phyloP scores from a whole-genome alignment of 2,797 vertebrate species.

The Allobates femoralis region DNA sequence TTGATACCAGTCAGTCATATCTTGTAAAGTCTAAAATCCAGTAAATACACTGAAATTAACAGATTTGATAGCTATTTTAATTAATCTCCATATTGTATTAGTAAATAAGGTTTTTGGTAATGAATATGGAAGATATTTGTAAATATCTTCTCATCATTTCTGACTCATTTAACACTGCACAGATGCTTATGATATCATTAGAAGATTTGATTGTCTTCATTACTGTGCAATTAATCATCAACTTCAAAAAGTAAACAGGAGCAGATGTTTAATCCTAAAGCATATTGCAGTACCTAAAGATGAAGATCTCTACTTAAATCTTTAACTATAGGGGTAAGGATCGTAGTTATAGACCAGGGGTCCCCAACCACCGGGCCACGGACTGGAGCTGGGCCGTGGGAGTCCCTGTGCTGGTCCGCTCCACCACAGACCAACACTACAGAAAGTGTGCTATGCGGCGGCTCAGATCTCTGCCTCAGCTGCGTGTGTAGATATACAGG shows the following conservation, averaged over 20 bases:
- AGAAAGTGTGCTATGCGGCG: no score
- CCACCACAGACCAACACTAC: no score
- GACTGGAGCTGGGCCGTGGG: no score
- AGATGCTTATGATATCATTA: conserved; percentile 56
- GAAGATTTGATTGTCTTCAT: conserved; percentile 56
- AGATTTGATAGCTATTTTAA: background rate
- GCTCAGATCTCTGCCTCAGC: no score
- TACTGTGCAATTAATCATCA: conserved; percentile 48
- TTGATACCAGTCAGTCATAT: background rate
- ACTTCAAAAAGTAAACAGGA: conserved; percentile 48
- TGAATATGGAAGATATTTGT: conserved; percentile 37
- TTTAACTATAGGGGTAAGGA: background rate
- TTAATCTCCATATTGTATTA: background rate
- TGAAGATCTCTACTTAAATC: conserved; percentile 2
- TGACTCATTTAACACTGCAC: conserved; percentile 53
- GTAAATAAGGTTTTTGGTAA: conserved; percentile 26
- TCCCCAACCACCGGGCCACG: no score
- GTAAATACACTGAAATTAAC: background rate
- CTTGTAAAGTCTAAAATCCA: background rate
- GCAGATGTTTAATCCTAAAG: conserved; percentile 42
- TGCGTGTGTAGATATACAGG: no score
- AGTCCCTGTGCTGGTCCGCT: no score
- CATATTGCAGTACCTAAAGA: conserved; percentile 20
- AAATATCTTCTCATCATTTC: conserved; percentile 38
- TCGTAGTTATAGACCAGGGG: no score